Base-by-base conservation (phyloP, 1,140 invertebrate genomes). In the Megathymus violae region DNA sequence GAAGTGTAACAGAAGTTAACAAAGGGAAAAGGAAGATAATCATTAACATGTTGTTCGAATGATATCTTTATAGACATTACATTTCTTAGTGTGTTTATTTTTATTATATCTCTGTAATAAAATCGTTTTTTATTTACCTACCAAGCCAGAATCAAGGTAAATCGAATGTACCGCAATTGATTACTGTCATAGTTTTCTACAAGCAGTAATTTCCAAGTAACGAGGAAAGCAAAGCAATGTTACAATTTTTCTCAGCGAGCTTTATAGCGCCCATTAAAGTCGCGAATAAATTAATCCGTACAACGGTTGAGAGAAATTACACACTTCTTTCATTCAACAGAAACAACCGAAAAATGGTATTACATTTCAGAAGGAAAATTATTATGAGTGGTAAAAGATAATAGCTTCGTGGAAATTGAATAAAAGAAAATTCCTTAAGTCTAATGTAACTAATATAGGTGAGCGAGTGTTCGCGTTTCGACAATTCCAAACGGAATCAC, bases 401-500 rank as follows among this genome's bases (percentile, higher is more conserved):
- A 84, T 82, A 82, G 74, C 72, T 70, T 66, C 65, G 69, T 72
- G 68, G 71, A 85, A 87, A 85, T 81, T 80, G 75, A 84, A 87
- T 83, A 77, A 78, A 78, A 82, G 72, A 76, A 79, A 71, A 83
- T 85, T 82, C 72, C 72, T 81, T 78, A 76, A 68, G 64, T 77
- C 66, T 77, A 75, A 84, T 80, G 70, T 78, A 79, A 86, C 71
- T 76, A 82, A 85, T 87, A 76, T 85, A 85, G 80, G 78, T 76
- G 75, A 83, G 74, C 76, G 71, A 79, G 76, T 64, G 63, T 63
- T 62, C n/a, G n/a, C 69, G 59, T 67, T 79, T 64, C 56, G 74
- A 74, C 73, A 71, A 76, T 84, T 75, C 78, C 78, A 77, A 79
- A 84, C 78, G 75, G 83, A 85, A 88, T 81, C 81, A 81, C 81